Base-by-base conservation (phyloP, 2,888 invertebrate species). In the Rhamphomyia laevipes region DNA sequence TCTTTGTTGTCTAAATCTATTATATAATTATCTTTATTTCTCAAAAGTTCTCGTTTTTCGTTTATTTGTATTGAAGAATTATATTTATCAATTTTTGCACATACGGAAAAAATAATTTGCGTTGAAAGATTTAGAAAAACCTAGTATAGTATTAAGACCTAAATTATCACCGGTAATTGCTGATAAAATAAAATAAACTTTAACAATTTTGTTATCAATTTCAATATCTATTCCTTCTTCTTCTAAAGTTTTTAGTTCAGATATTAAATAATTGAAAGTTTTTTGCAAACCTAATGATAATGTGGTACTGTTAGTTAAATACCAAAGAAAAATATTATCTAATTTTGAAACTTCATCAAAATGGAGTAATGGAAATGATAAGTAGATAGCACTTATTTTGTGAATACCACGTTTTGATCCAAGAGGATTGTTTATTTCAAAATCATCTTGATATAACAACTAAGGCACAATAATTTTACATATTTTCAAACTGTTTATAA, bases 371-470 rank as follows among this genome's bases (percentile, higher is more conserved):
- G 23, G 23, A 27, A 27, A 27, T 7, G 23, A 27, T 27, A 27
- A 27, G 13, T 48, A 35, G 5, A 31, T 13, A 12, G n/a, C 21
- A 16, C 43, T 33, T 12, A 48, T 27, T 9, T 21, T 43, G 7
- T 41, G 35, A 13, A 48, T 31, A 27, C 31, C 31, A 2, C 16
- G 15, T 17, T 47, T 40, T 4, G 47, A 42, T 2, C 45, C 52
- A 9, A 52, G 15, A 3, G 46, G 46, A 33, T 50, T 52, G 43
- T 52, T 46, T 13, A 50, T 43, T 15, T 38, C 41, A 48, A 52
- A 52, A 40, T 52, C 52, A 31, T 52, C 52, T 31, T 30, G 15
- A 16, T 52, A 49, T 27, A 49, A n/a, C 43, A 42, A 27, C 11
- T 33, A 49, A 23, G 49, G 52, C 17, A 49, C n/a, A n/a, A 37